These are phyloP conservation scores for Heliconius cydno DNA, from an alignment of 2,888 invertebrate species.

Conservation along the genomic window DNA sequence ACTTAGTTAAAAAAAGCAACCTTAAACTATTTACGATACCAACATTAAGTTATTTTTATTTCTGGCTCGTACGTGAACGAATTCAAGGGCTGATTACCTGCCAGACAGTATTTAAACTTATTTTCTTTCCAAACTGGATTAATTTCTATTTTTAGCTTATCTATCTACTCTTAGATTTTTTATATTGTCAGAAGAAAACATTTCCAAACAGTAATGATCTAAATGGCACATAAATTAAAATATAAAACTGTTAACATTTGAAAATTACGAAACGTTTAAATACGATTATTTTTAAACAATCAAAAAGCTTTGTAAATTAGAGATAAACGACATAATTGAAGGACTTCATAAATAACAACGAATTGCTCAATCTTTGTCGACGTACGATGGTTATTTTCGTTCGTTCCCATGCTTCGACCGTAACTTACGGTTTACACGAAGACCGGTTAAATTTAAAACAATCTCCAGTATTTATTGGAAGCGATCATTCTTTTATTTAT, in stretches of 20 bases:
- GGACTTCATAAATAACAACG: constrained; percentile 47
- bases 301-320: constrained; percentile 52
- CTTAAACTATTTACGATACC: constrained; percentile 19
- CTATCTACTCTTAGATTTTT: constrained; percentile 71
- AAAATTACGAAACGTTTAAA: constrained; percentile 64
- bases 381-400: constrained; percentile 42
- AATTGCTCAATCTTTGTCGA: constrained; percentile 47
- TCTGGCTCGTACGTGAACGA: constrained; percentile 3
- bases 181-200: constrained; percentile 60
- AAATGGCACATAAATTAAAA: constrained; percentile 57
- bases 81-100: constrained; percentile 29
- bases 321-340: constrained; percentile 56
- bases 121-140: constrained; percentile 68
- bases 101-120: constrained; percentile 18
- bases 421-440: constrained; percentile 11
- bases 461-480: constrained; percentile 39
- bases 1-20: constrained; percentile 26
- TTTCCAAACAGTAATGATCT: constrained; percentile 72
- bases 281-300: constrained; percentile 67
- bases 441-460: constrained; percentile 11
- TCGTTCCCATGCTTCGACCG: not conserved
- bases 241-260: constrained; percentile 56
- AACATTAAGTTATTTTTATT: constrained; percentile 28
- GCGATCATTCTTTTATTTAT: constrained; percentile 51
- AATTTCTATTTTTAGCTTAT: constrained; percentile 70